These are phyloP conservation scores for Anoplolepis gracilipes DNA, from an alignment of 1,140 invertebrate genomes.

Conservation along the genomic window DNA sequence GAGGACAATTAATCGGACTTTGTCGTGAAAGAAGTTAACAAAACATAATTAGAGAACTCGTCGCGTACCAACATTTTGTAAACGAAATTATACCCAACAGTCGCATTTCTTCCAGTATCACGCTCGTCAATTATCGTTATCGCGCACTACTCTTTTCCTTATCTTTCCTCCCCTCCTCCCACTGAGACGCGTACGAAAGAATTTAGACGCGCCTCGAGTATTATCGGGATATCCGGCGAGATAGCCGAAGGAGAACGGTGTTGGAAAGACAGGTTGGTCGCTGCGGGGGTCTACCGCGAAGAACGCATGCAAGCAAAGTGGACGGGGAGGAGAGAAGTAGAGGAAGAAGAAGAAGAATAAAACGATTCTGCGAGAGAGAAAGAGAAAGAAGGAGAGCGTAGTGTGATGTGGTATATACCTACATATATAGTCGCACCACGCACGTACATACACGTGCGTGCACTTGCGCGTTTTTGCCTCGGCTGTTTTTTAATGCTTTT, in stretches of 20 bases:
- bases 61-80: slow-evolving; percentile 36
- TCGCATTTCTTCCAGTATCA: slow-evolving; percentile 59
- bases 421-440: slow-evolving; percentile 45
- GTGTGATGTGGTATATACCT: slow-evolving; percentile 52
- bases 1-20: background rate
- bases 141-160: slow-evolving; percentile 46
- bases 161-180: slow-evolving; percentile 82
- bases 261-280: slow-evolving; percentile 84
- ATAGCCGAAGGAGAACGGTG: slow-evolving; percentile 81
- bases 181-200: slow-evolving; percentile 78
- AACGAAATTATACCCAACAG: slow-evolving; percentile 47
- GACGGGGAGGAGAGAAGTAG: slow-evolving; percentile 30
- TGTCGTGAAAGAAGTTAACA: background rate
- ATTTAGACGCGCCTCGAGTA: slow-evolving; percentile 85
- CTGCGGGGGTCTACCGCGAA: slow-evolving; percentile 81
- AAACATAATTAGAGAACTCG: slow-evolving; percentile 42
- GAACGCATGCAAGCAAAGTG: slow-evolving; percentile 72
- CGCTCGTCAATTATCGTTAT: slow-evolving; percentile 76
- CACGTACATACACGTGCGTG: background rate
- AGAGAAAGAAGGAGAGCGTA: too few species aligned
- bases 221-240: slow-evolving; percentile 80
- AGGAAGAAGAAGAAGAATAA: slow-evolving; percentile 63
- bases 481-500: slow-evolving; percentile 83
- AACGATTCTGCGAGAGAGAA: slow-evolving; percentile 51
- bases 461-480: slow-evolving; percentile 79